Evolutionary conservation across 2,888 invertebrate species (phyloP), one percentile per base, ranked within the genome.

Genomic region (Gnatocerus cornutus): DNA sequence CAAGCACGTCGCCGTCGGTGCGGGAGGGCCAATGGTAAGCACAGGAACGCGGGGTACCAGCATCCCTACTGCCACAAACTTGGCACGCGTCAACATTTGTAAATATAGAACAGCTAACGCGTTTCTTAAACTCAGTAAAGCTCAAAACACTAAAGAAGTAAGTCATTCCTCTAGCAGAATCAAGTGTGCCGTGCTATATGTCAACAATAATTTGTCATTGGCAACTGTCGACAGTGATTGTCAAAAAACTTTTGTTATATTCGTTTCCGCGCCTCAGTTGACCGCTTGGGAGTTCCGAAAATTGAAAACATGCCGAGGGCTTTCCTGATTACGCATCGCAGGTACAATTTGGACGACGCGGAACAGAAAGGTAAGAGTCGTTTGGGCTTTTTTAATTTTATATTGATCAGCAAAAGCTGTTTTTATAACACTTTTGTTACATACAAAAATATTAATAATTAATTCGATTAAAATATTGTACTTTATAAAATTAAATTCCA

Each of bases 241-340:
- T 37, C 37, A 37, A 7, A 37, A 76, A 71, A 73, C 68, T 9
- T 50, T 3, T 50, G 50, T 8, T 14, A 3, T 21, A 21, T 4
- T 21, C 21, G 21, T 21, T 21, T 3, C 4, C 21, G 21, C 21
- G 21, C 21, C 4, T 21, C 4, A 21, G 21, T 21, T 21, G 21
- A 21, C 21, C 21, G 21, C 1, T 21, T 21, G 21, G 21, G 4
- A 21, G 21, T 21, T 4, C 21, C 4, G 21, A 21, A 21, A 21
- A 21, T 21, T 21, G 21, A 21, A 21, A 74, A 58, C 84, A 90
- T 90, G 90, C 90, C 90, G 75, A 85, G 90, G 79, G 89, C 90
- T 71, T 90, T 90, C 79, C 86, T 90, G 58, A 88, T 90, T 79
- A 89, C 89, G 12, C 89, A 89, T 81, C 87, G 88, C 39, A 85